Evolutionary conservation across 2,888 invertebrate genomes (phyloP), one percentile per base, ranked within the genome.

Genomic region (Thyatira batis): DNA sequence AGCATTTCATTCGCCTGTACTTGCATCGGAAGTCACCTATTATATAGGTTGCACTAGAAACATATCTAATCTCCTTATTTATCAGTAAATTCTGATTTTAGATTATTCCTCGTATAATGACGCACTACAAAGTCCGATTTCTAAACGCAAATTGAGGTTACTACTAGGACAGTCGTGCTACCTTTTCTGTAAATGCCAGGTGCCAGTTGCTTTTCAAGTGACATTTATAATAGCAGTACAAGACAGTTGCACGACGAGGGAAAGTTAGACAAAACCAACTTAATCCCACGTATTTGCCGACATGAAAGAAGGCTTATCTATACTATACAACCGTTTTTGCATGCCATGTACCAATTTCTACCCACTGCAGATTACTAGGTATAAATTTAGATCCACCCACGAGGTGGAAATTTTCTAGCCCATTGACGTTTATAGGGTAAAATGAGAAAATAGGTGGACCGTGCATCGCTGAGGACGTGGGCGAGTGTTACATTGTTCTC

Each of bases 381-480:
- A 66, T 76, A 81, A 75, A 82, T 76, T 72, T 82, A 84, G 78
- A 76, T 61, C 79, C 77, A 72, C 80, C 79, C 76, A 81, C 81
- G 60, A 57, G 61, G 65, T 58, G 62, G 55, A 60, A 65, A 71
- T 73, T 76, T 78, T 80, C 76, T 78, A 72, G 72, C 66, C 70
- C 69, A 73, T 70, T 78, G 67, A 54, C 58, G 56, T 60, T 63
- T 61, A 67, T 62, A 58, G 57, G 66, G 60, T 61, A 65, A 70
- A 72, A 64, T 63, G 66, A 65, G 61, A 53, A 63, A 65, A 65
- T 39, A 39, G 4, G 6, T 39, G 33, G 13, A 39, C 5, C 33
- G 33, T 17, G 33, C 33, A 39, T 39, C 33, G n/a, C 33, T 17
- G 33, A 39, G 33, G 13, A 13, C 5, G 33, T 39, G 33, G 6